Percentiles rank a stretch among this genome's conserved stretches.
Evolutionary conservation across 2,888 invertebrate species (phyloP).

Genomic region (Oscheius myriophilus): DNA sequence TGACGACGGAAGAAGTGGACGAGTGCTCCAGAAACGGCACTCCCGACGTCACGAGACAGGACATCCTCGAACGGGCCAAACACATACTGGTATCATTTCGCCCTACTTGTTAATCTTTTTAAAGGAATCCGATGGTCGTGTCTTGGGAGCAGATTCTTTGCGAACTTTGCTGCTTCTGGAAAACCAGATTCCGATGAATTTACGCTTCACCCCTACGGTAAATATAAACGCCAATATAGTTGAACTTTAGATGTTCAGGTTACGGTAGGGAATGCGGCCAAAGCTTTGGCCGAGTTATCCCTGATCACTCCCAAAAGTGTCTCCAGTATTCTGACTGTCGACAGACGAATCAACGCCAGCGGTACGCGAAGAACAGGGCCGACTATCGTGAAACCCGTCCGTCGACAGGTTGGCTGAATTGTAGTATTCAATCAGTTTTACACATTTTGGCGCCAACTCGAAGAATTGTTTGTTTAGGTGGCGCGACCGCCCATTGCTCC

Average conservation of each 20-base stretch:
- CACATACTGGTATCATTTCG: slow-evolving; percentile 7
- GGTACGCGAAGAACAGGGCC: slow-evolving; percentile 26
- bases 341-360: slow-evolving; percentile 20
- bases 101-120: slow-evolving; percentile 3
- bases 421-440: neutral
- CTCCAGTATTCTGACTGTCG: slow-evolving; percentile 32
- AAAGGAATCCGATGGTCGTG: slow-evolving; percentile 37
- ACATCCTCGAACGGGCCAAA: slow-evolving; percentile 41
- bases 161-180: slow-evolving; percentile 42
- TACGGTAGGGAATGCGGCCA: slow-evolving; percentile 52
- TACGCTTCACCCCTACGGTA: slow-evolving; percentile 16
- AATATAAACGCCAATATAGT: neutral
- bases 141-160: slow-evolving; percentile 45
- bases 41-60: slow-evolving; percentile 43
- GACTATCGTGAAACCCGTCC: slow-evolving; percentile 49
- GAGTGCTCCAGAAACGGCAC: slow-evolving; percentile 45
- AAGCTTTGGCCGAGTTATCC: slow-evolving; percentile 54
- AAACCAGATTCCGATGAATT: slow-evolving; percentile 4
- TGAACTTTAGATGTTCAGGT: slow-evolving; percentile 32
- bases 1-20: slow-evolving; percentile 37
- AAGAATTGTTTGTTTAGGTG: slow-evolving; percentile 27
- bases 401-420: slow-evolving; percentile 25
- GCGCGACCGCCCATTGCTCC: slow-evolving; percentile 16
- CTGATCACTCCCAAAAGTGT: slow-evolving; percentile 46
- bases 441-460: neutral